phyloP scores from a whole-genome alignment of 2,113 vertebrate genomes.

The Colinus virginianus region DNA sequence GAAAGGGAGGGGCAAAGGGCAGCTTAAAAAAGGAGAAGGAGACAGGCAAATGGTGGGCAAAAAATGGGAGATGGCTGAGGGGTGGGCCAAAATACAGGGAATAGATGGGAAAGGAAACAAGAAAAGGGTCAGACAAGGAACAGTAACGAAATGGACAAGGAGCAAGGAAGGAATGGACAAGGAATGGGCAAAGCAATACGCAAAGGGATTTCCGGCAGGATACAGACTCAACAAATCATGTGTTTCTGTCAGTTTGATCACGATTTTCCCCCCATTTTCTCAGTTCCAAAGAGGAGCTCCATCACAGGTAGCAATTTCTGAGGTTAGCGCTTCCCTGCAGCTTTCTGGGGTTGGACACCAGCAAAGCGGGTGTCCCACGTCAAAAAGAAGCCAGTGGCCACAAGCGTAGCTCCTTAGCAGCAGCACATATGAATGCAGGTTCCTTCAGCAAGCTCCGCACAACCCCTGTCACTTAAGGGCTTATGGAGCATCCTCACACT shows the following conservation, averaged over 20 bases:
- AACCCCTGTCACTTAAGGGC: no score
- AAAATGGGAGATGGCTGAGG: not conserved
- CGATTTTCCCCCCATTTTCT: not conserved
- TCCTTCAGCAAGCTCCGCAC: not conserved
- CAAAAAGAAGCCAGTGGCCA: accelerated
- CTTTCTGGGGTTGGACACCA: not conserved
- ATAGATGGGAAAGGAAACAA: not conserved
- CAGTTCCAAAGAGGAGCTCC: not conserved
- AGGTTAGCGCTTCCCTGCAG: not conserved
- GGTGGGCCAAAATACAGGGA: not conserved
- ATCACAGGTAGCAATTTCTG: not conserved
- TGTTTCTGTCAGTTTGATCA: accelerated
- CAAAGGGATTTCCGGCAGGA: not conserved
- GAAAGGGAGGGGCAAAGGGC: not conserved
- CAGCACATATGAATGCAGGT: accelerated
- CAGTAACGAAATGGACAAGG: not conserved
- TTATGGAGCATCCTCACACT: not conserved
- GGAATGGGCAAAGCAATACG: not conserved
- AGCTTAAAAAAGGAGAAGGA: not conserved
- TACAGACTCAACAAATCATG: accelerated
- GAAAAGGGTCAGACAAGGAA: not conserved
- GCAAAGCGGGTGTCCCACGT: not conserved
- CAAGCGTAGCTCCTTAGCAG: not conserved
- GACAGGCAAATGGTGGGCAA: not conserved
- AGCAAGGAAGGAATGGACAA: no score